phyloP scores from a whole-genome alignment of 2,113 vertebrate species.

The Danio rerio region DNA sequence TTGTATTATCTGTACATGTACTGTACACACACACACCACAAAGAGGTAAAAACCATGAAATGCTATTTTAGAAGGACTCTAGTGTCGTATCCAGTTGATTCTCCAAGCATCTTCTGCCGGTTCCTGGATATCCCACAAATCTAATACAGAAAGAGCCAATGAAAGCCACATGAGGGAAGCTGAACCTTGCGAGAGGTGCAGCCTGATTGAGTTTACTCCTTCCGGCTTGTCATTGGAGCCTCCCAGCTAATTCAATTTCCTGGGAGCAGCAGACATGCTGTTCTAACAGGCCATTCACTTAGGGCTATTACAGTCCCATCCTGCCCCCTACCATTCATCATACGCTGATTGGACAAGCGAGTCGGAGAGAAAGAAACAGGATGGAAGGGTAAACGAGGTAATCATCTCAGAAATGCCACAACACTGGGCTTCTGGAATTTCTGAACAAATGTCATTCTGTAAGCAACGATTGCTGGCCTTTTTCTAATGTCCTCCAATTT shows the following conservation, averaged over 20 bases:
- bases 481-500: neutral
- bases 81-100: no score
- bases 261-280: conserved; percentile 67
- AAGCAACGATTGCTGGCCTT: neutral
- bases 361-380: conserved; percentile 17
- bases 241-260: conserved; percentile 74
- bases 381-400: conserved; percentile 36
- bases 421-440: neutral
- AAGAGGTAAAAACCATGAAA: no score
- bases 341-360: conserved; percentile 29
- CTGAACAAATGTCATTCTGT: neutral
- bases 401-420: conserved; percentile 22
- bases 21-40: no score
- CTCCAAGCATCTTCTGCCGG: conserved; percentile 4
- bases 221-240: conserved; percentile 49
- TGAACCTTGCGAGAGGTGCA: conserved; percentile 25
- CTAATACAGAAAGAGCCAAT: conserved; percentile 46
- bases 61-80: no score
- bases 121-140: conserved; percentile 52
- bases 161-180: conserved; percentile 21
- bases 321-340: conserved; percentile 52
- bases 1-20: no score
- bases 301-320: conserved; percentile 67
- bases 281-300: conserved; percentile 72
- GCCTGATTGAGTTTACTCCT: conserved; percentile 57